Evolutionary conservation across 1,140 invertebrate species (phyloP).

Genomic region (Drosophila auraria): DNA sequence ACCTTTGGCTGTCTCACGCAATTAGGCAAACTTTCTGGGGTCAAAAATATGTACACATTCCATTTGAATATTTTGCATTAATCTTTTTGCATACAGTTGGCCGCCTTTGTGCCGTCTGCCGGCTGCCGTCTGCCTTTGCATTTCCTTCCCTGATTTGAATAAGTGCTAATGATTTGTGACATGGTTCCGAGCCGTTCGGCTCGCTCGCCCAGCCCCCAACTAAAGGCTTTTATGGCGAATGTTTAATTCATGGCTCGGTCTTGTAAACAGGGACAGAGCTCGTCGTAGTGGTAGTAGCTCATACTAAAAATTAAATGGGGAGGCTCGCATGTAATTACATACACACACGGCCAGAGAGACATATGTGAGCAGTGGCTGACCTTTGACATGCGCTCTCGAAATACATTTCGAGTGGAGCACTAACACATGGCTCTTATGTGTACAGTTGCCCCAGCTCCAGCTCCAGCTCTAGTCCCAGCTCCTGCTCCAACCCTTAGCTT

Average conservation of each 20-base stretch:
- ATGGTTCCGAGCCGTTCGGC: constrained; percentile 40
- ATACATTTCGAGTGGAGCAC: constrained; percentile 77
- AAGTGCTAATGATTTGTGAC: constrained; percentile 83
- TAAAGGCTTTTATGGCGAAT: constrained; percentile 72
- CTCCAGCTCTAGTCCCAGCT: not conserved
- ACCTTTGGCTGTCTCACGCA: constrained; percentile 68
- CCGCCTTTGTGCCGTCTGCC: constrained; percentile 21
- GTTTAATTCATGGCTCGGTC: constrained; percentile 69
- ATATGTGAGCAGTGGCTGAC: constrained; percentile 58
- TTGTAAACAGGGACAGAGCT: constrained; percentile 72
- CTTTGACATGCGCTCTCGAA: constrained; percentile 82
- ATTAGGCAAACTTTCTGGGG: constrained; percentile 72
- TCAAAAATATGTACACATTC: constrained; percentile 56
- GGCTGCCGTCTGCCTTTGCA: constrained; percentile 1
- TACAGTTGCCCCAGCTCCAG: not conserved
- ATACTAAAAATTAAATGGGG: constrained; percentile 72
- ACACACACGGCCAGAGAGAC: constrained; percentile 31
- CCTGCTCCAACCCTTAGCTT: constrained; percentile 44
- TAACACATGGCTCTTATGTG: constrained; percentile 34
- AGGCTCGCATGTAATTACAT: constrained; percentile 74
- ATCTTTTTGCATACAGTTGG: constrained; percentile 37
- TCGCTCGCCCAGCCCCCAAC: constrained; percentile 9
- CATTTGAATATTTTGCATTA: constrained; percentile 71
- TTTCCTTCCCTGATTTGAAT: constrained; percentile 64
- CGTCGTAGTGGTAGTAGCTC: constrained; percentile 55